phyloP scores from a whole-genome alignment of 2,888 invertebrate species.

The Pharmacophagus antenor region DNA sequence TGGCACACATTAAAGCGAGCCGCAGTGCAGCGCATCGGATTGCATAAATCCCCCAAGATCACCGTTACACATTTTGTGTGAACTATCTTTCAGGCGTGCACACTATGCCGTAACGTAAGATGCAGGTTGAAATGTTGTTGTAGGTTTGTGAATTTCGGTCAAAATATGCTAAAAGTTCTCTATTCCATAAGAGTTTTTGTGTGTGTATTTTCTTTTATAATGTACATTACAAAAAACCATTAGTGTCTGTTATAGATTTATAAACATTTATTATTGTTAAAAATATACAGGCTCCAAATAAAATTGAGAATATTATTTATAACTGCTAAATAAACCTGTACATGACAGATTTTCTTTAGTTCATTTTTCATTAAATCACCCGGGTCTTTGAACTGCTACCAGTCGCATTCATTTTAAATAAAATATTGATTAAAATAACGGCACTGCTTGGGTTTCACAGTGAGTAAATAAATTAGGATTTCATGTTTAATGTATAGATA shows the following conservation, averaged over 20 bases:
- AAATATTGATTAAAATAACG: background rate
- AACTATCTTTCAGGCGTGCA: constrained; percentile 1
- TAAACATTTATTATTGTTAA: background rate
- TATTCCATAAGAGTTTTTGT: background rate
- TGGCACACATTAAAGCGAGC: background rate
- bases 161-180: background rate
- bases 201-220: background rate
- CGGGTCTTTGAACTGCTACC: background rate
- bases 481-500: background rate
- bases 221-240: background rate
- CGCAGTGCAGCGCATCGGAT: background rate
- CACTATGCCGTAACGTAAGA: background rate
- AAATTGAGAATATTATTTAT: too few species aligned
- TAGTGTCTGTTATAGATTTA: background rate
- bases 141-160: too few species aligned
- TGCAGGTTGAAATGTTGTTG: background rate
- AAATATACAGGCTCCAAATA: too few species aligned
- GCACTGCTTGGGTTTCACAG: background rate
- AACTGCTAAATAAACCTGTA: too few species aligned
- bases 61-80: background rate
- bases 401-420: background rate
- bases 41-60: background rate
- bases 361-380: too few species aligned
- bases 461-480: background rate
- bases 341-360: too few species aligned